phyloP scores from a whole-genome alignment of 2,888 invertebrate species.

The Rhodophaea formosa region DNA sequence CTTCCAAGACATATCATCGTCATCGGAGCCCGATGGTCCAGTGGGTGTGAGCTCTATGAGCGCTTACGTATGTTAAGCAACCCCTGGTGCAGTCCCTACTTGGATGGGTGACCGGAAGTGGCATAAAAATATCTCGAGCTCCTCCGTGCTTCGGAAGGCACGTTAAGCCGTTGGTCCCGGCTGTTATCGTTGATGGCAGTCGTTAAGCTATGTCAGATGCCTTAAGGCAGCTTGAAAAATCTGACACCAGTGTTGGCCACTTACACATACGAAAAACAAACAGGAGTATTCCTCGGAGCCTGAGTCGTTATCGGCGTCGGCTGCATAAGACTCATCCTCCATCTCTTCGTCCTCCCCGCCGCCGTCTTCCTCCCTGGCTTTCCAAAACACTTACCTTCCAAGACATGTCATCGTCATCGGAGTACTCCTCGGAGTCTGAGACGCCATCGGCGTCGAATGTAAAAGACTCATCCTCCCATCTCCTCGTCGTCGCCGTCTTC shows the following conservation, averaged over 20 bases:
- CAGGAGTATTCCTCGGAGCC: slow-evolving; percentile 98
- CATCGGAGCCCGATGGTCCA: slow-evolving; percentile 99
- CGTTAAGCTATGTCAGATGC: no score
- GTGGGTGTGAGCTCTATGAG: slow-evolving; percentile 90
- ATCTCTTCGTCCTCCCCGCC: no score
- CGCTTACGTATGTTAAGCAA: slow-evolving; percentile 84
- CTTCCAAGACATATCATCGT: slow-evolving; percentile 99
- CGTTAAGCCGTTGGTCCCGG: no score
- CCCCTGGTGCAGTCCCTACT: slow-evolving; percentile 86
- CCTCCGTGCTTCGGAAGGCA: no score
- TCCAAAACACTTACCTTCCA: slow-evolving; percentile 98
- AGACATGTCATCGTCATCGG: slow-evolving; percentile 99
- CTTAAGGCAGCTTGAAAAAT: no score
- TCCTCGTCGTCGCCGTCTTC: slow-evolving; percentile 86
- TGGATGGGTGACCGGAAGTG: no score
- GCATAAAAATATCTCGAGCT: no score
- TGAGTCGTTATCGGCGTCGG: slow-evolving; percentile 87
- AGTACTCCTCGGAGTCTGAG: slow-evolving; percentile 96
- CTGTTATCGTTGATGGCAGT: no score
- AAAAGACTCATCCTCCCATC: slow-evolving; percentile 86
- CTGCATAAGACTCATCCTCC: slow-evolving; percentile 85
- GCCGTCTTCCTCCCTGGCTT: no score
- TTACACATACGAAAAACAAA: slow-evolving; percentile 28
- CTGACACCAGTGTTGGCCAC: no score
- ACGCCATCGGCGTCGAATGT: slow-evolving; percentile 87